Evolutionary conservation across 2,113 vertebrate genomes (phyloP).

Genomic region (Neoarius graeffei): DNA sequence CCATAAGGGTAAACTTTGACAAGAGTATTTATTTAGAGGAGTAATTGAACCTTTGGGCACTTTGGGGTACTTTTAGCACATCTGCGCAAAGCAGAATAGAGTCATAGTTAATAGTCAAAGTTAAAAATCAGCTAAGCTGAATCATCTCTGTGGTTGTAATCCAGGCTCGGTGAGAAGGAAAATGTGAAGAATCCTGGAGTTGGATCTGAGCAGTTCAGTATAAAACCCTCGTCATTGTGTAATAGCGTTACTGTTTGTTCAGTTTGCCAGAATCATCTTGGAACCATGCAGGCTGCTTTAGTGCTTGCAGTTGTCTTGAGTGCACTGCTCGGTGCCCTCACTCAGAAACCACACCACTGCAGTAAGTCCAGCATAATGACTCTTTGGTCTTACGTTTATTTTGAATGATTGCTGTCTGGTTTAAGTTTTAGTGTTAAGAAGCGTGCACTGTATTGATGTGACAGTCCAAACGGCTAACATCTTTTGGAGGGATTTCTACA

Average conservation of each 20-base stretch:
- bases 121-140: constrained; percentile 3
- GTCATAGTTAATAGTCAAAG: constrained; percentile 17
- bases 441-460: not conserved
- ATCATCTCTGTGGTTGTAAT: not conserved
- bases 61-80: not conserved
- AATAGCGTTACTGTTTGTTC: not conserved
- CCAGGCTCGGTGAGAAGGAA: not conserved
- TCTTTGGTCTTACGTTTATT: not conserved
- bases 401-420: not conserved
- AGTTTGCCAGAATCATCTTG: not conserved
- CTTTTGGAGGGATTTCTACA: not conserved
- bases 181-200: not conserved
- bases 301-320: constrained; percentile 38
- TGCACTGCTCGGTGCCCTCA: constrained; percentile 1
- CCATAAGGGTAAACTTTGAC: not conserved
- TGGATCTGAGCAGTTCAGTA: not conserved
- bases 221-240: not conserved
- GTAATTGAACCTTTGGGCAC: not conserved
- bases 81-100: not conserved
- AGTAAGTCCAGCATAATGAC: constrained; percentile 47
- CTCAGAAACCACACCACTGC: constrained; percentile 54
- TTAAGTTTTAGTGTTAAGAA: not conserved
- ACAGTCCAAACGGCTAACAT: not conserved
- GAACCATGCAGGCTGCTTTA: constrained; percentile 43
- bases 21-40: not conserved